These are phyloP conservation scores for Gonatopus flavifemur DNA, from an alignment of 1,140 invertebrate genomes.

Conservation along the genomic window DNA sequence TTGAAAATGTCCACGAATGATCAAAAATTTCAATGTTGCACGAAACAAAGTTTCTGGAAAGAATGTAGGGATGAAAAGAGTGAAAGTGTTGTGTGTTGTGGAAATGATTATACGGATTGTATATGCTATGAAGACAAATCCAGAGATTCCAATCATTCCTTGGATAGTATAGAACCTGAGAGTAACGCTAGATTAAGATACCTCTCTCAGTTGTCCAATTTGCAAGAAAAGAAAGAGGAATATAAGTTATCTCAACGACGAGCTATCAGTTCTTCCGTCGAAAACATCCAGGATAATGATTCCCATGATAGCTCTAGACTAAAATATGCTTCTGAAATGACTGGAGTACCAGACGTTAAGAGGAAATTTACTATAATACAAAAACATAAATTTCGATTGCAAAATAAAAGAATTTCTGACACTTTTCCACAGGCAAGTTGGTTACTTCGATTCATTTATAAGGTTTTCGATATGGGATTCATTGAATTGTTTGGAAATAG, in stretches of 20 bases:
- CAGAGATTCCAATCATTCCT: too few species aligned
- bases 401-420: constrained; percentile 13
- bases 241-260: background rate
- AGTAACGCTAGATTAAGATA: background rate
- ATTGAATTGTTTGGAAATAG: background rate
- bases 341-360: background rate
- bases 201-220: background rate
- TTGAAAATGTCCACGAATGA: too few species aligned
- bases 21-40: too few species aligned
- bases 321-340: background rate
- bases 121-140: too few species aligned
- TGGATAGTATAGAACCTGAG: too few species aligned
- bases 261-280: background rate
- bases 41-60: too few species aligned
- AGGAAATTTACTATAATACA: background rate
- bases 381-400: background rate
- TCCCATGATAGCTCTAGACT: background rate
- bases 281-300: background rate
- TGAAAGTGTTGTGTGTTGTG: too few species aligned
- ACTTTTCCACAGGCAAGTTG: constrained; percentile 22
- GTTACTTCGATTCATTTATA: too few species aligned
- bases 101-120: too few species aligned
- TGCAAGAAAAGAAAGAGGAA: background rate
- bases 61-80: too few species aligned
- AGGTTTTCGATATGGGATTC: background rate